Base-by-base conservation (phyloP, 2,888 invertebrate genomes). In the Hemicrepidius hirtus region DNA sequence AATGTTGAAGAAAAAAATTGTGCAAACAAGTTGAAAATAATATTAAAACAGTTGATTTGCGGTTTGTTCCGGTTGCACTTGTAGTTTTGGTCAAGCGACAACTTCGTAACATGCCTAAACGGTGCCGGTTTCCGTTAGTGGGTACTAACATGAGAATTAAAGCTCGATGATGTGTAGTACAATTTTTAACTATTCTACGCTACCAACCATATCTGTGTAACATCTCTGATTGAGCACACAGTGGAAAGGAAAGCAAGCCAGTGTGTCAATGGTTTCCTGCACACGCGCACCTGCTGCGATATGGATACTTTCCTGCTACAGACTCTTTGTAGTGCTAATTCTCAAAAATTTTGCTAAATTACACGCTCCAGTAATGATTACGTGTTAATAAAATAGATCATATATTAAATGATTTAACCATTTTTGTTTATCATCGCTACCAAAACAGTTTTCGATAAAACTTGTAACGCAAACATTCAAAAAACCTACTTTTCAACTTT, bases 181-280 rank as follows among this genome's bases (percentile, higher is more conserved):
- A 44, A 53, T 67, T 59, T 67, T 44, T 28, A 60, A 70, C n/a
- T 20, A 41, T 53, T 57, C 41, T 62, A 20, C 63, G 71, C 68
- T 74, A 68, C 46, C 55, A 64, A 70, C 50, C 68, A 80, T 82
- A 79, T 83, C 82, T 84, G 84, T 84, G 84, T 81, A 84, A 80
- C 79, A 82, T 81, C 78, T 83, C 76, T 81, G 84, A 85, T 85
- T 85, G 85, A 80, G 85, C 84, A 86, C 86, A 85, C 85, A 85
- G 85, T 82, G 81, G 82, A 86, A 86, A 86, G 82, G 87, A 87
- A 87, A 87, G 86, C 87, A 86, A 87, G 87, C 85, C 87, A 87
- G 87, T 87, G 82, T 87, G 87, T 87, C 87, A 87, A 85, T 83
- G 84, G 81, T 85, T 84, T 81, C 82, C 79, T 78, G 78, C 80